phyloP scores from a whole-genome alignment of 2,888 invertebrate genomes.

The Callinectes sapidus region DNA sequence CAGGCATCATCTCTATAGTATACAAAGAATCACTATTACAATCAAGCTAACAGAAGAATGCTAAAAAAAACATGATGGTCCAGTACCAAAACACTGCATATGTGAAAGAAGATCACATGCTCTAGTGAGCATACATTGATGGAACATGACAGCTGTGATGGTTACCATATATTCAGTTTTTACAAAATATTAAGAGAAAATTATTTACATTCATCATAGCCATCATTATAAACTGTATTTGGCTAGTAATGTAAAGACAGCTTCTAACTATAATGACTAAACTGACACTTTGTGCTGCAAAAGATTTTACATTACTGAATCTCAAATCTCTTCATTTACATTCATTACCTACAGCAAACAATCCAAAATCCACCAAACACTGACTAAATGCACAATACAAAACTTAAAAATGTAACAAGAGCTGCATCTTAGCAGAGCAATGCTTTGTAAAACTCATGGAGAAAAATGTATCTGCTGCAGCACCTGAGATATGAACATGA shows the following conservation, averaged over 20 bases:
- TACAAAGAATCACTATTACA: conserved; percentile 56
- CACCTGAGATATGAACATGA: conserved; percentile 61
- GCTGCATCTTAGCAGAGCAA: conserved; percentile 11
- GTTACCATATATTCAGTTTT: conserved; percentile 40
- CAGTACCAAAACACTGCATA: conserved; percentile 41
- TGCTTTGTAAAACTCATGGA: conserved; percentile 7
- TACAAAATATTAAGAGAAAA: conserved; percentile 39
- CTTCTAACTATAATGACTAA: conserved; percentile 28
- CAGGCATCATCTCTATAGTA: conserved; percentile 45
- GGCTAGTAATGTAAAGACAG: conserved; percentile 24
- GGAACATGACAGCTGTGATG: conserved; percentile 38
- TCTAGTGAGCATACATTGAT: conserved; percentile 42
- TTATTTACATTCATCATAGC: conserved; percentile 46
- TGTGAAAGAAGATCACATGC: conserved; percentile 50
- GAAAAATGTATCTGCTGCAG: conserved; percentile 50
- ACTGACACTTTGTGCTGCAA: conserved; percentile 53
- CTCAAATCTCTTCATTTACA: conserved; percentile 38
- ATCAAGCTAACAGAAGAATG: conserved; percentile 55
- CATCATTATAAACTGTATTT: conserved; percentile 28
- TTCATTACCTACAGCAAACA: conserved; percentile 37
- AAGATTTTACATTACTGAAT: conserved; percentile 32
- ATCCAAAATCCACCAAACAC: conserved; percentile 50
- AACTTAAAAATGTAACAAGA: conserved; percentile 29
- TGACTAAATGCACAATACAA: conserved; percentile 56
- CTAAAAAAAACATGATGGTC: conserved; percentile 50